A percentile compares a stretch with the other conserved stretches of the same genome.
Conservation (phyloP, 2,888 invertebrate species). For the Buathra laborator region DNA sequence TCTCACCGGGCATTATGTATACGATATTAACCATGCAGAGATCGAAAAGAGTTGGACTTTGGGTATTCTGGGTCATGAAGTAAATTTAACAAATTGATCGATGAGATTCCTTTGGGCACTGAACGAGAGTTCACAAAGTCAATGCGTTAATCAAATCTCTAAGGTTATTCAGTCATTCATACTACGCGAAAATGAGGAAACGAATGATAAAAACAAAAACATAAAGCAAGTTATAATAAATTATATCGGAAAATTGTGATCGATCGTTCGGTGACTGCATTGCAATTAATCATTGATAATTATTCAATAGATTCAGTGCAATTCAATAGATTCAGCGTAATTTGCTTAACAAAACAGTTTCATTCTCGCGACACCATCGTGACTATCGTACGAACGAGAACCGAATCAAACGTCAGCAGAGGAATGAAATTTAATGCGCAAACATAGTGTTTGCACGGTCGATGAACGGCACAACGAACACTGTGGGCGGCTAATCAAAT, state of each 20-base stretch:
- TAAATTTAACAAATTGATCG: slow-evolving; percentile 53
- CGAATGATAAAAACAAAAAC: neutral
- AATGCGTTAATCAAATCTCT: slow-evolving; percentile 34
- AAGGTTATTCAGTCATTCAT: neutral
- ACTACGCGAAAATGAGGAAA: neutral
- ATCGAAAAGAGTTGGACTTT: slow-evolving; percentile 1
- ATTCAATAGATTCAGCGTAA: slow-evolving; percentile 17
- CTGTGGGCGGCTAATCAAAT: slow-evolving; percentile 63
- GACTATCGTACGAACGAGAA: slow-evolving; percentile 27
- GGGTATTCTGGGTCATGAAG: neutral
- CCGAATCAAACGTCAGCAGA: slow-evolving; percentile 35
- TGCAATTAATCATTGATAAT: slow-evolving; percentile 10
- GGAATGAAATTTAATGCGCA: slow-evolving; percentile 66
- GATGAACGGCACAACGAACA: slow-evolving; percentile 57
- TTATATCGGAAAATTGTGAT: neutral
- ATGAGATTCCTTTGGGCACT: slow-evolving; percentile 49
- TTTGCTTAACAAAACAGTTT: slow-evolving; percentile 18
- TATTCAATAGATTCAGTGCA: slow-evolving; percentile 1
- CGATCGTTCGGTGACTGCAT: neutral
- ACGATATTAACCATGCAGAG: neutral
- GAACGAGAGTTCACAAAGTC: slow-evolving; percentile 29
- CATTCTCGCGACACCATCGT: slow-evolving; percentile 1
- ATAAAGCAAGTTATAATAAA: neutral
- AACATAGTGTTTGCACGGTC: slow-evolving; percentile 64
- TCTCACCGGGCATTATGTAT: neutral